A percentile compares a stretch with the other conserved stretches of the same genome.
Evolutionary conservation across 2,888 invertebrate species (phyloP).

Genomic region (Tenthredo scrophulariae): DNA sequence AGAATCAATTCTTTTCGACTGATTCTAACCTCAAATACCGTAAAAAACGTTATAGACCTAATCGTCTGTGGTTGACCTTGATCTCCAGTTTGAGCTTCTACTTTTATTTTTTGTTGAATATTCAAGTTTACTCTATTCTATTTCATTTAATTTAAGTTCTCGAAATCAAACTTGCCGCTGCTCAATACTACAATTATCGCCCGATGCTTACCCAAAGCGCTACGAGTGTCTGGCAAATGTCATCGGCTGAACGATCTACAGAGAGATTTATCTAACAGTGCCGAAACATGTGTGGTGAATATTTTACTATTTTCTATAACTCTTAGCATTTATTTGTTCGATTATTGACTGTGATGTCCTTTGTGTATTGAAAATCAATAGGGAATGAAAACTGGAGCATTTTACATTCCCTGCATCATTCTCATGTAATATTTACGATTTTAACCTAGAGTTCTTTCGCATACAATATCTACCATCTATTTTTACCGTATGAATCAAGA

Average conservation of each 20-base stretch:
- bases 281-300: background rate
- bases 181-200: background rate
- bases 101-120: background rate
- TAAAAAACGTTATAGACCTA: background rate
- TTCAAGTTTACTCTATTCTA: background rate
- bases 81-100: no score
- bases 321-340: background rate
- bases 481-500: background rate
- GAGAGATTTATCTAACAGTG: background rate
- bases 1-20: background rate
- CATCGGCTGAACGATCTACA: background rate
- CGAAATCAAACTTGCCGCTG: background rate
- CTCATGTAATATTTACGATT: background rate
- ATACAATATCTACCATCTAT: background rate
- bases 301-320: background rate
- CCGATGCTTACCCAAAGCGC: background rate
- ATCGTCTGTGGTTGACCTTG: background rate
- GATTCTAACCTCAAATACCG: background rate
- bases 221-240: background rate
- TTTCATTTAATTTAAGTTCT: background rate
- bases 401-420: background rate
- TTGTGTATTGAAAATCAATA: background rate
- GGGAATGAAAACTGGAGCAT: background rate
- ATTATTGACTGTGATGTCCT: background rate
- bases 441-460: background rate